phyloP scores from a whole-genome alignment of 2,888 invertebrate genomes.

The Cenopis cana region DNA sequence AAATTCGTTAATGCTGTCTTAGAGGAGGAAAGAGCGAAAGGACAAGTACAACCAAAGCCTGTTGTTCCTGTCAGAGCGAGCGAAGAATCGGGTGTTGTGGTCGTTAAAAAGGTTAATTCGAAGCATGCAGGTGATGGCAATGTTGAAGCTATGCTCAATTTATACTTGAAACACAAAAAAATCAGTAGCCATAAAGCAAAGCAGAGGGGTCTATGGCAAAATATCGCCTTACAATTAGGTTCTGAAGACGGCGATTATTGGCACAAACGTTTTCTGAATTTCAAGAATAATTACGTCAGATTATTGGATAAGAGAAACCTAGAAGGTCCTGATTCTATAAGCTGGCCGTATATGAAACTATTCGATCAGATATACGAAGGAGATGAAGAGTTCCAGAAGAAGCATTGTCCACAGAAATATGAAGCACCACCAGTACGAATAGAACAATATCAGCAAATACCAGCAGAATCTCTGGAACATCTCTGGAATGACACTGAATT shows the following conservation, averaged over 20 bases:
- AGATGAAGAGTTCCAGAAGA: constrained; percentile 68
- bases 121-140: constrained; percentile 59
- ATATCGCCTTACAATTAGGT: constrained; percentile 70
- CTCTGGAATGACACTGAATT: constrained; percentile 69
- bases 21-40: constrained; percentile 23
- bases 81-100: constrained; percentile 53
- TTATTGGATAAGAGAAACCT: constrained; percentile 64
- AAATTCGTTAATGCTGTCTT: constrained; percentile 47
- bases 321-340: constrained; percentile 56
- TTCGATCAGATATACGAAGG: constrained; percentile 72
- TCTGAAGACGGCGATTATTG: constrained; percentile 72
- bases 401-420: constrained; percentile 49
- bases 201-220: constrained; percentile 71
- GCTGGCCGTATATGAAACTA: constrained; percentile 72
- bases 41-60: constrained; percentile 9
- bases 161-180: constrained; percentile 70
- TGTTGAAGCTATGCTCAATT: constrained; percentile 67
- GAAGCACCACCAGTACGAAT: background rate
- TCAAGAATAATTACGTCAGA: constrained; percentile 74
- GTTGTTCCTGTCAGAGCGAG: constrained; percentile 31
- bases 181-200: constrained; percentile 62
- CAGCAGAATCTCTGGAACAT: constrained; percentile 18
- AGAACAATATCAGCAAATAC: background rate
- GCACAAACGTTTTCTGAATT: constrained; percentile 75
- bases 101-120: constrained; percentile 58